phyloP scores from a whole-genome alignment of 2,797 vertebrate genomes.

The Staurois parvus region DNA sequence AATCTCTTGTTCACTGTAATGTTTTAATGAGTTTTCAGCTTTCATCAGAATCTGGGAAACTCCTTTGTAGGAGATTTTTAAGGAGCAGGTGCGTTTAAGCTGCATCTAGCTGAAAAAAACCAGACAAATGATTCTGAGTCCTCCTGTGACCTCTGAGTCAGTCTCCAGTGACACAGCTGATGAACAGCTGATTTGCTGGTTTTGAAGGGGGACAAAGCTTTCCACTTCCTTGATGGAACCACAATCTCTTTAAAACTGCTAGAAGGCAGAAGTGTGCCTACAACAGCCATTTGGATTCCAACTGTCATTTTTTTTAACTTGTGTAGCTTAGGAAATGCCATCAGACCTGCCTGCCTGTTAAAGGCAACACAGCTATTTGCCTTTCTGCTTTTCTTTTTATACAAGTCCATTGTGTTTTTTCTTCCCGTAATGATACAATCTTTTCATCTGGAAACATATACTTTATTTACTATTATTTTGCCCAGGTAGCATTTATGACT shows the following conservation, averaged over 20 bases:
- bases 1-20: neutral
- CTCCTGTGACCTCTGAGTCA: no score
- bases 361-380: neutral
- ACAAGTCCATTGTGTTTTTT: conserved; percentile 12
- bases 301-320: neutral
- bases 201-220: neutral
- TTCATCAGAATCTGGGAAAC: neutral
- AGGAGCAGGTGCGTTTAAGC: neutral
- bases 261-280: neutral
- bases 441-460: conserved; percentile 37
- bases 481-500: conserved; percentile 58
- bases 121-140: no score
- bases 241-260: neutral
- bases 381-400: neutral
- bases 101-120: no score
- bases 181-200: neutral
- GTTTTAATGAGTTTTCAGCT: neutral
- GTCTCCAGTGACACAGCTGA: neutral
- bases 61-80: neutral
- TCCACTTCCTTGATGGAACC: neutral
- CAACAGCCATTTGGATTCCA: neutral
- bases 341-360: neutral
- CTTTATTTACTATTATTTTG: conserved; percentile 51
- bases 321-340: neutral
- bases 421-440: conserved; percentile 30